Conservation (phyloP, 2,888 invertebrate species). For the Orchesella flavescens region DNA sequence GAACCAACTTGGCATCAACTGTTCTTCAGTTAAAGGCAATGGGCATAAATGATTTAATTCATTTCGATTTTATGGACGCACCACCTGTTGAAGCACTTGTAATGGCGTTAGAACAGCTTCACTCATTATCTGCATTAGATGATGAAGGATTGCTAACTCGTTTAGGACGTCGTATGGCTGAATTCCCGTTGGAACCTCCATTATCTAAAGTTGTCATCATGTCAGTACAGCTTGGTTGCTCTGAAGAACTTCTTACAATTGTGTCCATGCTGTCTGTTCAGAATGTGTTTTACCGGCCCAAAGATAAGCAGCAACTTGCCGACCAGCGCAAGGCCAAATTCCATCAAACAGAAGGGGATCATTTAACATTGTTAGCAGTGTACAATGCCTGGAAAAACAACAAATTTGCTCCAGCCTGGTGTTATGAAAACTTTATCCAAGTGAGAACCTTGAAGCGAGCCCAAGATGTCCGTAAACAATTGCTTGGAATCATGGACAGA, state of each 20-base stretch:
- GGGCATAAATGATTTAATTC: constrained; percentile 98
- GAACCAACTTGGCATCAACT: constrained; percentile 97
- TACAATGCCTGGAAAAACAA: constrained; percentile 99
- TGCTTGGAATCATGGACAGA: constrained; percentile 97
- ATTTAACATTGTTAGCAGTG: constrained; percentile 95
- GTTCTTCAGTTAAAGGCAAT: constrained; percentile 97
- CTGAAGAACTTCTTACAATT: constrained; percentile 98
- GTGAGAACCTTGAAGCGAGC: constrained; percentile 95
- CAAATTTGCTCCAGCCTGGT: constrained; percentile 98
- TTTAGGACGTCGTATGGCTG: constrained; percentile 94
- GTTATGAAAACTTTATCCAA: constrained; percentile 99
- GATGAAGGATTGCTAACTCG: constrained; percentile 91
- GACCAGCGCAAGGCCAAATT: constrained; percentile 99
- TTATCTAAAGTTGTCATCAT: constrained; percentile 98
- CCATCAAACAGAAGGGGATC: constrained; percentile 98
- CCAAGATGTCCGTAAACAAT: constrained; percentile 97
- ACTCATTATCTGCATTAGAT: constrained; percentile 96
- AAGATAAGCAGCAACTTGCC: constrained; percentile 96
- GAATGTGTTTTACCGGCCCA: constrained; percentile 96
- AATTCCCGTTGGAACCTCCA: constrained; percentile 98
- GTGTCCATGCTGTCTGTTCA: constrained; percentile 99
- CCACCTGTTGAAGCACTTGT: constrained; percentile 98
- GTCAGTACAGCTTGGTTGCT: constrained; percentile 97
- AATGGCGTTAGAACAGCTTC: constrained; percentile 96
- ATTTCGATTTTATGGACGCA: constrained; percentile 99